Evolutionary conservation across 2,797 vertebrate species (phyloP).

Genomic region (Enteromius mattozi): DNA sequence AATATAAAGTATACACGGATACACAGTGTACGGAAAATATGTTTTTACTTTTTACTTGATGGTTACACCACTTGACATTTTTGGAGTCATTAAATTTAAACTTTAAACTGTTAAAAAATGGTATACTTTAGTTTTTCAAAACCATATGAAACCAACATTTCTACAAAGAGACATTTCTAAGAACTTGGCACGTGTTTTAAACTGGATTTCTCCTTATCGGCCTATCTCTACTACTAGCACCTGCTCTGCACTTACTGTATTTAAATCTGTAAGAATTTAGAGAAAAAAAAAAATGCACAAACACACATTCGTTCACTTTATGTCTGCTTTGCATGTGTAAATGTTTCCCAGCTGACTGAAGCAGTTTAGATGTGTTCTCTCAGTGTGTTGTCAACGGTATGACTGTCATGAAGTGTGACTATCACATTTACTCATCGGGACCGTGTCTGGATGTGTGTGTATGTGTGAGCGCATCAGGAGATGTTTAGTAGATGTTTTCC

Average conservation of each 20-base stretch:
- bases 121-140: background rate
- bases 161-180: background rate
- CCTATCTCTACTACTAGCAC: conserved; percentile 29
- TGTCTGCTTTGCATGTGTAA: conserved; percentile 25
- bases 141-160: background rate
- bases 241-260: background rate
- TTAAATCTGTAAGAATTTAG: background rate
- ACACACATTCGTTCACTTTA: background rate
- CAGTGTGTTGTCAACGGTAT: background rate
- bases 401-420: conserved; percentile 4
- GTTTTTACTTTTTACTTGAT: background rate
- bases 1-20: background rate
- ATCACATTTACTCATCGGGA: background rate
- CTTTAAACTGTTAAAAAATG: background rate
- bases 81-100: background rate
- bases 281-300: background rate
- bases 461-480: conserved; percentile 14
- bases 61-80: background rate
- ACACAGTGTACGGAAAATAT: background rate
- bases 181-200: background rate
- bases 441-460: conserved; percentile 7
- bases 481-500: conserved; percentile 54
- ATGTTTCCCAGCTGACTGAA: conserved; percentile 1
- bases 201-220: background rate
- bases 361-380: background rate